Evolutionary conservation across 2,113 vertebrate genomes (phyloP).

Genomic region (Onychostoma macrolepis): DNA sequence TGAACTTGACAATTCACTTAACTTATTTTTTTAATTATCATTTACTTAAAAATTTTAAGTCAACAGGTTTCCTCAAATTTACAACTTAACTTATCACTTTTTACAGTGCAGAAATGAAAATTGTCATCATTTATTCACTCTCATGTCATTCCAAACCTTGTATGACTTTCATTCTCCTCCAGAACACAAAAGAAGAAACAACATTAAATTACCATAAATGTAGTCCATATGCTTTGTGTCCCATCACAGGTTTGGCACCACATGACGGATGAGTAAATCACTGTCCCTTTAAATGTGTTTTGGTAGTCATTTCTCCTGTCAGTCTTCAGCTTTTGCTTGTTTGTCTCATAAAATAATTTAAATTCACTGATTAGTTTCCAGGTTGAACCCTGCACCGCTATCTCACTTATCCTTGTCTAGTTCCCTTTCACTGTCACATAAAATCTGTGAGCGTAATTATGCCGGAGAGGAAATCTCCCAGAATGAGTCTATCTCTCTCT

Average conservation of each 20-base stretch:
- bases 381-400: not conserved
- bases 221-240: not conserved
- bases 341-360: not conserved
- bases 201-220: not conserved
- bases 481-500: not conserved
- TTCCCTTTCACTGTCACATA: not conserved
- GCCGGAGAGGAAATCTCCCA: not conserved
- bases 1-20: no score
- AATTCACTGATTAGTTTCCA: conserved; percentile 9
- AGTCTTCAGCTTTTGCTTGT: conserved; percentile 8
- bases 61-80: no score
- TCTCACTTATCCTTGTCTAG: conserved; percentile 3
- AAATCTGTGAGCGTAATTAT: not conserved
- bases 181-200: not conserved
- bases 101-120: not conserved
- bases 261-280: not conserved
- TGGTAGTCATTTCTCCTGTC: not conserved
- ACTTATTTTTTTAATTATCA: no score
- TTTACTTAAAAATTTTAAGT: no score
- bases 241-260: not conserved
- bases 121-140: not conserved
- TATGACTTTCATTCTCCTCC: not conserved
- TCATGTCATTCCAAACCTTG: not conserved
- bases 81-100: no score
- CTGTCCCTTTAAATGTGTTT: not conserved